Conservation (phyloP, 1,140 invertebrate species). For the Megalopta genalis region DNA sequence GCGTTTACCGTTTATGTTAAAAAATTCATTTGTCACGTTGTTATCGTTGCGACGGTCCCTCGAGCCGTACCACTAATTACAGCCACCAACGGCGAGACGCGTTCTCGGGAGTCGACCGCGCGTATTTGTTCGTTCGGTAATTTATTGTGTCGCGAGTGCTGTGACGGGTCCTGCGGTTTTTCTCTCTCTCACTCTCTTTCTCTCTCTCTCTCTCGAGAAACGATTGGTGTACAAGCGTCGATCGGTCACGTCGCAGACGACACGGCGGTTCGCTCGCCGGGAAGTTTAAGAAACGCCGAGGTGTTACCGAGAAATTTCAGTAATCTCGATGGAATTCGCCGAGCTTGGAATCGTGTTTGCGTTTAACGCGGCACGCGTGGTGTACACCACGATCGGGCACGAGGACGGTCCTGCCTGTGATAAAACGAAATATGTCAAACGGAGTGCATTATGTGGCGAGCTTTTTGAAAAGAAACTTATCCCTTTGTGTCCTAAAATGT, state of each 20-base stretch:
- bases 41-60: neutral
- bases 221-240: neutral
- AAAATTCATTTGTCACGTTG: conserved; percentile 30
- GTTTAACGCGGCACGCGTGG: neutral
- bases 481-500: too few relatives aligned
- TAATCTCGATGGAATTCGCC: neutral
- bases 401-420: neutral
- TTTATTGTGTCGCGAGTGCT: neutral
- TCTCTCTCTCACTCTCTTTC: too few relatives aligned
- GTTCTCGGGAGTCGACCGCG: neutral
- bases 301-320: neutral
- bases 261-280: too few relatives aligned
- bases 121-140: neutral
- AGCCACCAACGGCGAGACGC: too few relatives aligned
- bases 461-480: too few relatives aligned
- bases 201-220: neutral
- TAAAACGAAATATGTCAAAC: too few relatives aligned
- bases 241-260: neutral
- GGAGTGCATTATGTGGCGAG: too few relatives aligned
- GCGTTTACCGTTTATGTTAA: neutral
- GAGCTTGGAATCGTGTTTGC: neutral
- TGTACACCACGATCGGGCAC: neutral
- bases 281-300: neutral
- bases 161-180: neutral
- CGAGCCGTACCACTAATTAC: neutral